Evolutionary conservation across 2,113 vertebrate genomes (phyloP).

Genomic region (Amblyornis subalaris): DNA sequence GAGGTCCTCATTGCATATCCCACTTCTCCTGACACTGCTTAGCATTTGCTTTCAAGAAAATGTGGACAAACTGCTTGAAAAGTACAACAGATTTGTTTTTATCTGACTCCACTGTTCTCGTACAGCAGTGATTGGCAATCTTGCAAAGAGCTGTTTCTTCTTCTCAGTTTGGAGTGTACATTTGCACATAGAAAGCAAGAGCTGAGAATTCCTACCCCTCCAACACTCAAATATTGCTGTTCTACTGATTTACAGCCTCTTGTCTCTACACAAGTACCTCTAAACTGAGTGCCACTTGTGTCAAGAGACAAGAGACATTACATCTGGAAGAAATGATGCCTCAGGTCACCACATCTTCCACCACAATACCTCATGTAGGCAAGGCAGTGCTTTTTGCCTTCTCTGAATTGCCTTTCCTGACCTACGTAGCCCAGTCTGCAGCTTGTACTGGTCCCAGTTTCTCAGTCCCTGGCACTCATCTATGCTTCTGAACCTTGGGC

Average conservation of each 20-base stretch:
- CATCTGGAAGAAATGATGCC: not conserved
- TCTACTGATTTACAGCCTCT: not conserved
- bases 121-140: not conserved
- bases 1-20: rapidly evolving
- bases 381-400: not conserved
- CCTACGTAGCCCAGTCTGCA: rapidly evolving
- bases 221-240: not conserved
- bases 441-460: not conserved
- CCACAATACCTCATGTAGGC: not conserved
- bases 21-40: not conserved
- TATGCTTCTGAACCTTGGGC: not conserved
- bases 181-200: not conserved
- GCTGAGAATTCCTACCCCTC: not conserved
- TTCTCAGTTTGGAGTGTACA: not conserved
- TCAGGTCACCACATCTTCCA: not conserved
- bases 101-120: not conserved
- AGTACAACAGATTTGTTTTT: not conserved
- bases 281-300: not conserved
- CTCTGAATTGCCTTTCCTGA: not conserved
- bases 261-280: not conserved
- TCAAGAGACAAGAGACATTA: not conserved
- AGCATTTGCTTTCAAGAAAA: not conserved
- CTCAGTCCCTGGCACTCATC: not conserved
- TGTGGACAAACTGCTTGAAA: not conserved
- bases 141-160: not conserved